Evolutionary conservation across 2,888 invertebrate genomes (phyloP).

Genomic region (Baccha elongata): DNA sequence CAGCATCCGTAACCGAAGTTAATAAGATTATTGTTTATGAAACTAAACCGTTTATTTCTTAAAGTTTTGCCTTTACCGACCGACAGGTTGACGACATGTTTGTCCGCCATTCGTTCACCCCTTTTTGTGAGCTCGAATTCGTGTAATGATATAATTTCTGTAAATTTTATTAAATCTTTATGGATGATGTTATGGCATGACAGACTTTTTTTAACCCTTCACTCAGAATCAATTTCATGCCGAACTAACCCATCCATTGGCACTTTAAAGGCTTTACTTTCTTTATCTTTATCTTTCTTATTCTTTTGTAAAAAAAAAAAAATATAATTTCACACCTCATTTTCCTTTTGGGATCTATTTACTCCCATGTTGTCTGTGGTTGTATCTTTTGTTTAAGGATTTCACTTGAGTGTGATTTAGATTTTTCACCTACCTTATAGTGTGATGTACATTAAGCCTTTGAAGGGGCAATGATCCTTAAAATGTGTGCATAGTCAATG

Average conservation of each 20-base stretch:
- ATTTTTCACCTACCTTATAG: constrained; percentile 47
- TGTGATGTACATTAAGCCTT: too few relatives aligned
- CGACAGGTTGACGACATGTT: constrained; percentile 22
- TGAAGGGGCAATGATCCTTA: constrained; percentile 68
- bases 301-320: constrained; percentile 62
- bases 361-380: constrained; percentile 4
- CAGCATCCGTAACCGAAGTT: constrained; percentile 17
- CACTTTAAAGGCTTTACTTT: constrained; percentile 60
- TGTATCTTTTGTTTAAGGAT: constrained; percentile 45
- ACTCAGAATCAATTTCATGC: constrained; percentile 68
- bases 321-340: constrained; percentile 74
- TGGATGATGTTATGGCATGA: constrained; percentile 20
- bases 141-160: constrained; percentile 25
- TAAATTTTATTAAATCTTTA: constrained; percentile 53
- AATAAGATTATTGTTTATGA: constrained; percentile 52
- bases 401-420: constrained; percentile 60
- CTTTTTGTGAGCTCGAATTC: not conserved
- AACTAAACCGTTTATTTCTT: constrained; percentile 49
- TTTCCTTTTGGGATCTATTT: constrained; percentile 48
- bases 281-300: constrained; percentile 20
- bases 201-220: constrained; percentile 50
- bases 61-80: not conserved
- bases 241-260: constrained; percentile 66
- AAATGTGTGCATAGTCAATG: constrained; percentile 52
- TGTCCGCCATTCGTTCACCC: not conserved